A percentile compares a stretch with the other conserved stretches of the same genome.
These are phyloP conservation scores for Caenorhabditis sp. DNA, from an alignment of 2,888 invertebrate genomes.

Conservation along the genomic window DNA sequence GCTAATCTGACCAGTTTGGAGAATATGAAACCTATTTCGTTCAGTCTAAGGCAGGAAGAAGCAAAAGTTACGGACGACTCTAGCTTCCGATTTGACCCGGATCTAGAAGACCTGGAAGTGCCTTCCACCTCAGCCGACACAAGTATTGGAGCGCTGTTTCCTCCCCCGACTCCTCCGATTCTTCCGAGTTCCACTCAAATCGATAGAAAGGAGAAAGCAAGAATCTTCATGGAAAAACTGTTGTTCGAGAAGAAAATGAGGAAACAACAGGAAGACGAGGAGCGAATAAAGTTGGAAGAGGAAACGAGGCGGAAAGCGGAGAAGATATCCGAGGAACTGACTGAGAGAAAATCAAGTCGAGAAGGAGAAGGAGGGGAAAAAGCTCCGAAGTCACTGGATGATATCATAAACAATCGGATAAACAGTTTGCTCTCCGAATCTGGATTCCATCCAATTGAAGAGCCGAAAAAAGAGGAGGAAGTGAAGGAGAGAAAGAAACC, in stretches of 20 bases:
- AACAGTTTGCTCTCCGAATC: constrained; percentile 54
- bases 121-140: neutral
- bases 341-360: no score
- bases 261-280: constrained; percentile 60
- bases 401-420: constrained; percentile 51
- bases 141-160: neutral
- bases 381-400: constrained; percentile 49
- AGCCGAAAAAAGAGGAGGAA: constrained; percentile 14
- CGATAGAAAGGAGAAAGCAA: constrained; percentile 67
- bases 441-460: constrained; percentile 36
- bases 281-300: constrained; percentile 47
- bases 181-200: constrained; percentile 54
- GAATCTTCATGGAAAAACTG: constrained; percentile 74
- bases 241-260: constrained; percentile 65
- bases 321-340: constrained; percentile 39
- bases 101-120: constrained; percentile 13
- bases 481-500: constrained; percentile 36
- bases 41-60: constrained; percentile 10
- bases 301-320: constrained; percentile 54
- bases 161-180: constrained; percentile 54
- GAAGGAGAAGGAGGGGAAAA: no score
- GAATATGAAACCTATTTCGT: constrained; percentile 15
- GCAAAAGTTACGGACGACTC: constrained; percentile 18
- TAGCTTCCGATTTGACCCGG: constrained; percentile 49
- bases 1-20: constrained; percentile 18